Base-by-base conservation (phyloP, 2,888 invertebrate genomes). In the Amphipyra berbera region DNA sequence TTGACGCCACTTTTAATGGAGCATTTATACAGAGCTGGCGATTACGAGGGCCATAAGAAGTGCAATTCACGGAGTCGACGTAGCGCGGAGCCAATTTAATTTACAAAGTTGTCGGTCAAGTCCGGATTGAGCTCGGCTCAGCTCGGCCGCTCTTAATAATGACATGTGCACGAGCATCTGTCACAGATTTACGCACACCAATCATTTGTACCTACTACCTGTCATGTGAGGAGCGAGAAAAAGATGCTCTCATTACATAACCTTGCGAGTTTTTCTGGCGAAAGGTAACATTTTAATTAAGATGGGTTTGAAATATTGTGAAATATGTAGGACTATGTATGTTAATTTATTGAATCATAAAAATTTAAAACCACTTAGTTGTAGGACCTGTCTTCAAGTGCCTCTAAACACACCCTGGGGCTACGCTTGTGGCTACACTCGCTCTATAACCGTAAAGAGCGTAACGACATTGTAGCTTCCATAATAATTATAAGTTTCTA, bases 1-100 rank as follows among this genome's bases (percentile, higher is more conserved):
- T 93, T 92, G 91, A 92, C 90, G 89, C 91, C 86, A 86, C 90
- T 90, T 92, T 91, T 92, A 93, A 91, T 91, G 89, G 88, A 83
- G 84, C 88, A 83, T 90, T 92, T 92, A 91, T 91, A 90, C 89
- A 81, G 87, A 80, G 79, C 79, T 81, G 86, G 88, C 90, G 90
- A 92, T 92, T 90, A 91, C 88, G 63, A 79, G 78, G 85, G 78
- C 90, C 83, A 88, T 90, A 92, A 90, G 90, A 91, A 91, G 86
- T 88, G 88, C 86, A 88, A 88, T 90, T 88, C 91, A 83, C 82
- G 80, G 87, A 89, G 86, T 84, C 81, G 86, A 82, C 84, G 87
- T 85, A 86, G 85, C 84, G 81, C 82, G 78, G 85, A 89, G 88
- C 87, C 92, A 90, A 93, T 93, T 93, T 92, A 93, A 91, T 92